Conservation (phyloP, 2,888 invertebrate species). For the Callosobruchus maculatus region DNA sequence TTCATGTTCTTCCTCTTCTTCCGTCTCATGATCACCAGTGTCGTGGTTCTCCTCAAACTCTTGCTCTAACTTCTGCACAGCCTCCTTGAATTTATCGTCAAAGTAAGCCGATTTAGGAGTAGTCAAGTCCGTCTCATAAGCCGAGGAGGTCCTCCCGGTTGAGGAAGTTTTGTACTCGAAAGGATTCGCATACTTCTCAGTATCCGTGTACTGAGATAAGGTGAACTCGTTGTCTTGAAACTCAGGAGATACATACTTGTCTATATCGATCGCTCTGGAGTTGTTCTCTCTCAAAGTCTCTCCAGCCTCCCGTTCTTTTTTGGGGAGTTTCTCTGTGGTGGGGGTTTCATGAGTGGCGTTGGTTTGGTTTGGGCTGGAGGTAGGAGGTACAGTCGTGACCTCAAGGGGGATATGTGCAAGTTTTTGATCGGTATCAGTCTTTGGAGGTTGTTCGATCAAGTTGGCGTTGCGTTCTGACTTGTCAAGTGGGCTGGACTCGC, state of each 20-base stretch:
- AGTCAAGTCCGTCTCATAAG: conserved; percentile 41
- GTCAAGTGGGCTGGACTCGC: conserved; percentile 19
- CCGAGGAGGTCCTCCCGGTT: conserved; percentile 13
- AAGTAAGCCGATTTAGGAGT: conserved; percentile 56
- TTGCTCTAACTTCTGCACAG: conserved; percentile 51
- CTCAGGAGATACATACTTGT: conserved; percentile 53
- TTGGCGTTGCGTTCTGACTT: conserved; percentile 24
- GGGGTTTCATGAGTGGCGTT: background rate
- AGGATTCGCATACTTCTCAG: conserved; percentile 36
- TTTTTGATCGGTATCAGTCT: conserved; percentile 35
- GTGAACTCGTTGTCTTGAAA: conserved; percentile 55
- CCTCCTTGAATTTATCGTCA: conserved; percentile 53
- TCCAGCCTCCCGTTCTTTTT: conserved; percentile 8
- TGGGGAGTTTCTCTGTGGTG: conserved; percentile 7
- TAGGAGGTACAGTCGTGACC: conserved; percentile 3
- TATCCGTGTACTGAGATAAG: conserved; percentile 51
- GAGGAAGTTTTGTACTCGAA: conserved; percentile 13
- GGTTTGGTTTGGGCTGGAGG: background rate
- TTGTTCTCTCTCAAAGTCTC: conserved; percentile 23
- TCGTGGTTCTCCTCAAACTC: conserved; percentile 13
- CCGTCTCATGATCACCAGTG: conserved; percentile 11
- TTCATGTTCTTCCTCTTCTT: conserved; percentile 20
- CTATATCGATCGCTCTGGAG: conserved; percentile 40
- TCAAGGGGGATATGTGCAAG: conserved; percentile 14
- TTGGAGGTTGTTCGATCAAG: conserved; percentile 32